A percentile compares a stretch with the other conserved stretches of the same genome.
phyloP scores from a whole-genome alignment of 92 coral and sea anemone genomes.

The Zoanthus solanderi region DNA sequence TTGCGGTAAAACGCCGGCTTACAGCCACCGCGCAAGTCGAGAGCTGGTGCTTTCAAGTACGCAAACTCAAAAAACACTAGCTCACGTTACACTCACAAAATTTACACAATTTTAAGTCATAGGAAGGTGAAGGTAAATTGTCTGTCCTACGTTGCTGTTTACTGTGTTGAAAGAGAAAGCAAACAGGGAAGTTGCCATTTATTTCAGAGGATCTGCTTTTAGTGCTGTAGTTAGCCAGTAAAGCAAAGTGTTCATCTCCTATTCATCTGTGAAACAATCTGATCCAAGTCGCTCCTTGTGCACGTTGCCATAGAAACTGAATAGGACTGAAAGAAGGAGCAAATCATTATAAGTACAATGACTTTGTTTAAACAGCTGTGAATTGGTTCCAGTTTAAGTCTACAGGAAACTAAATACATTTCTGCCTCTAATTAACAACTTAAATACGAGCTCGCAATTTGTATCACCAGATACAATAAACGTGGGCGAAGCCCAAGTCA shows the following conservation, averaged over 20 bases:
- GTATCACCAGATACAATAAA: too few species aligned
- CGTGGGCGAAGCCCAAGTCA: too few species aligned
- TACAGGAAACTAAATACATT: background rate
- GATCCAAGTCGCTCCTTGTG: background rate
- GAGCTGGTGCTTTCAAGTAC: background rate
- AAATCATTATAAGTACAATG: background rate
- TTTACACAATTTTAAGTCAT: background rate
- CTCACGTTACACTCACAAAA: background rate
- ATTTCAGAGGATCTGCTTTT: background rate
- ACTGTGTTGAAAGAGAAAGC: background rate
- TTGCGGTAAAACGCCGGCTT: background rate
- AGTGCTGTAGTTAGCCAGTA: background rate
- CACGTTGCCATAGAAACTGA: background rate
- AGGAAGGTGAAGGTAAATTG: background rate
- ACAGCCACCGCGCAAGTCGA: background rate
- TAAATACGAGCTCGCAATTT: too few species aligned
- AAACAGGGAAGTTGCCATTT: background rate
- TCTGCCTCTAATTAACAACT: too few species aligned
- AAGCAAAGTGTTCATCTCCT: background rate
- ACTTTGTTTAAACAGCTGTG: background rate
- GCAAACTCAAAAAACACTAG: background rate
- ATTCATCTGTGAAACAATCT: background rate
- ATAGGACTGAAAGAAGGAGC: background rate
- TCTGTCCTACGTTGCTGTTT: background rate
- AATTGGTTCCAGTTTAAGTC: background rate